Evolutionary conservation across 2,113 vertebrate genomes (phyloP).

Genomic region (Stictonetta naevosa): DNA sequence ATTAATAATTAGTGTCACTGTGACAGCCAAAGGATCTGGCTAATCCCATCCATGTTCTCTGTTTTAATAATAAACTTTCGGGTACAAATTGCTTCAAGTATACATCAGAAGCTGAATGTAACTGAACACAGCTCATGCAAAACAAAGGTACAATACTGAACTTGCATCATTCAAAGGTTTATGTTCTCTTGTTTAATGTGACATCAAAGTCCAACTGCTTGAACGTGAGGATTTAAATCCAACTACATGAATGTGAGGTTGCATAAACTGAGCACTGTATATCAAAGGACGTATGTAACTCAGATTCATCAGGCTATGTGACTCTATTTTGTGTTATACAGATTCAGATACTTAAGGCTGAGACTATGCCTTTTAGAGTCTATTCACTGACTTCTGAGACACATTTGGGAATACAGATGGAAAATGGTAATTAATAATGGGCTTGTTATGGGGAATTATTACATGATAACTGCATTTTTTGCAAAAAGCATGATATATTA

Average conservation of each 20-base stretch:
- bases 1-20: neutral
- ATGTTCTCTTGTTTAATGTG: neutral
- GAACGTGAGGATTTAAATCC: neutral
- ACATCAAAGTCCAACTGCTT: neutral
- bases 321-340: neutral
- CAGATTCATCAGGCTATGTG: neutral
- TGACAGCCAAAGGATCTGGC: conserved; percentile 9
- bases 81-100: conserved; percentile 18
- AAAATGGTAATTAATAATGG: neutral
- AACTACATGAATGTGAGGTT: neutral
- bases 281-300: neutral
- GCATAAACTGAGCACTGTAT: neutral
- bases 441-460: neutral
- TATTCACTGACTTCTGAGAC: neutral
- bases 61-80: neutral
- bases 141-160: conserved; percentile 46
- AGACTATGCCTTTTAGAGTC: neutral
- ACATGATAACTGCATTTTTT: neutral
- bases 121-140: conserved; percentile 17
- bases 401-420: neutral
- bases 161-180: neutral
- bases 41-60: neutral
- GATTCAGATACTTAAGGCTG: neutral
- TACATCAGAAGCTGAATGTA: conserved; percentile 14
- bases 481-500: neutral